Evolutionary conservation across 2,113 vertebrate species (phyloP), one percentile per base, ranked within the genome.

Genomic region (Daboia siamensis): DNA sequence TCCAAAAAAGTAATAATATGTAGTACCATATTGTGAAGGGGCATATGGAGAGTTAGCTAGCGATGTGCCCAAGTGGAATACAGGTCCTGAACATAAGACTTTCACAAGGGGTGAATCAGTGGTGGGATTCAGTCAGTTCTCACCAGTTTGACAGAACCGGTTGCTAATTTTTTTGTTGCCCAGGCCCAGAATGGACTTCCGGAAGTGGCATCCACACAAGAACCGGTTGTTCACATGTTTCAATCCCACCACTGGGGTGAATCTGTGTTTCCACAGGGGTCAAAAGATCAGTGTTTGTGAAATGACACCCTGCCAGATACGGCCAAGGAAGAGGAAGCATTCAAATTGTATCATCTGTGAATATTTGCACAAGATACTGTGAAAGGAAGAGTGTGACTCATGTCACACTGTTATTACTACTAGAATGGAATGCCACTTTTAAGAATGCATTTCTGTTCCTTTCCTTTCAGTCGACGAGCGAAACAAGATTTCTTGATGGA

Each of bases 361-460:
- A 48, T 94, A 93, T 93, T 96, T 94, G 94, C 92, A 86, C 89
- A 96, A 69, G 95, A 95, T 94, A 93, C 92, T 46, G 91, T 93
- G 94, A 88, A 95, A 39, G 39, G 39, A 39, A 87, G 96, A 85
- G 4, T 87, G 5, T 93, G 90, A 95, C 91, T 95, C 93, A 91
- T 95, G 93, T 95, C 92, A 84, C 48, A 51, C 8, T 90, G 86
- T 87, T 93, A 91, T 94, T 59, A 90, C 89, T 94, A 90, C 94
- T 55, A 90, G 94, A 4, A 91, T 89, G 91, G 64, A 95, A 91
- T 84, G 92, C 92, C 44, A 90, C 94, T 33, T 39, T 33, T 86
- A 94, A 91, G 86, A 88, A 88, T 64, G 20, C 39, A 91, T 44
- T 13, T 52, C 56, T 44, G 33, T 39, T 13, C 39, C 55, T 89